phyloP scores from a whole-genome alignment of 2,888 invertebrate species.

The Melitaea athalia region DNA sequence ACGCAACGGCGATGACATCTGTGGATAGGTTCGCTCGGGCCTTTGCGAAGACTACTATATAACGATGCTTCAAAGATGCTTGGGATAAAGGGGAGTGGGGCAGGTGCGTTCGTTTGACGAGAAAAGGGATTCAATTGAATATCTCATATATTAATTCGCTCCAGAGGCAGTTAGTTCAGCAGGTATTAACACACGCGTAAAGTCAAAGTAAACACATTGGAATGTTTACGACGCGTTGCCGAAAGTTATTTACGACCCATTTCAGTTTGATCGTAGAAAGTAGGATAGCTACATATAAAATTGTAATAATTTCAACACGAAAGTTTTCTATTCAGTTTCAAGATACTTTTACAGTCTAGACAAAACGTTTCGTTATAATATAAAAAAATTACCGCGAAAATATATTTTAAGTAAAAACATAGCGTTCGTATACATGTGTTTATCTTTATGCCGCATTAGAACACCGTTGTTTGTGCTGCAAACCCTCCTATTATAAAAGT shows the following conservation, averaged over 20 bases:
- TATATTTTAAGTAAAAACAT: conserved; percentile 24
- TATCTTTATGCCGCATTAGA: conserved; percentile 34
- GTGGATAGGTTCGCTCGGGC: conserved; percentile 53
- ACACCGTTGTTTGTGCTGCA: conserved; percentile 34
- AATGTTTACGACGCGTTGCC: conserved; percentile 23
- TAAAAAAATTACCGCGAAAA: neutral
- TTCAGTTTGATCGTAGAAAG: conserved; percentile 20
- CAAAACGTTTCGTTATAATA: conserved; percentile 9
- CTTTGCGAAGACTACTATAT: conserved; percentile 48
- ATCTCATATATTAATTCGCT: conserved; percentile 58
- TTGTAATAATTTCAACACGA: conserved; percentile 13
- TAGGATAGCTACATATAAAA: conserved; percentile 11
- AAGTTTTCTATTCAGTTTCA: conserved; percentile 1
- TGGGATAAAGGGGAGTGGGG: conserved; percentile 46
- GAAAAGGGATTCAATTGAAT: conserved; percentile 61
- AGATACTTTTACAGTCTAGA: neutral
- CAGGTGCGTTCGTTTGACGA: conserved; percentile 61
- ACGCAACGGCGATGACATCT: conserved; percentile 51
- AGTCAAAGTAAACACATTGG: conserved; percentile 6
- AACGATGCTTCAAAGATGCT: conserved; percentile 56
- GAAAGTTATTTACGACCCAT: conserved; percentile 27
- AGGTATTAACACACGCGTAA: conserved; percentile 13
- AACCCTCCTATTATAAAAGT: conserved; percentile 39
- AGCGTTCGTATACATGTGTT: conserved; percentile 30
- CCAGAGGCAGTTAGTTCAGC: conserved; percentile 41